Evolutionary conservation across 2,113 vertebrate genomes (phyloP).

Genomic region (Sander vitreus): DNA sequence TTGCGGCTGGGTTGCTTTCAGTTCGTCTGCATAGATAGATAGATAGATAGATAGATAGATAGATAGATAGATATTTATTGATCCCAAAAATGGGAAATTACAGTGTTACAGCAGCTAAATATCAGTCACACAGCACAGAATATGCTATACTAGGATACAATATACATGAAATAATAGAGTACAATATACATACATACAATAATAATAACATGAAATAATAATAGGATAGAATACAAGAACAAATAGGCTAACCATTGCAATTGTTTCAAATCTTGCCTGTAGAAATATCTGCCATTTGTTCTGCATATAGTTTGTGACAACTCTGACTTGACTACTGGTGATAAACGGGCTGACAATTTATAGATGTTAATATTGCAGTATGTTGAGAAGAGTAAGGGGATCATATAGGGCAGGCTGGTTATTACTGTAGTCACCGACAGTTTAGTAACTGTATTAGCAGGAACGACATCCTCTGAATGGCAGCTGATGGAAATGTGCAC

Average conservation of each 20-base stretch:
- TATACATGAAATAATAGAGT: too few relatives aligned
- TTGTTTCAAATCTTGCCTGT: neutral
- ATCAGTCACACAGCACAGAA: too few relatives aligned
- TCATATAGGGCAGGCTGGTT: neutral
- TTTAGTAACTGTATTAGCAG: neutral
- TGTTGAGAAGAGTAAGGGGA: constrained; percentile 13
- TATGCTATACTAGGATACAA: too few relatives aligned
- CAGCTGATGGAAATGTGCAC: constrained; percentile 11
- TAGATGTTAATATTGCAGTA: constrained; percentile 23
- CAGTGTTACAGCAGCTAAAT: too few relatives aligned
- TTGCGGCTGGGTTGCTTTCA: neutral
- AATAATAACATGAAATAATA: too few relatives aligned
- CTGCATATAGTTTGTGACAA: neutral
- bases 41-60: too few relatives aligned
- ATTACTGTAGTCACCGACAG: neutral
- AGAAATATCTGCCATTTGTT: too few relatives aligned
- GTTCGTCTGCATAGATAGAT: neutral
- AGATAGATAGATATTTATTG: too few relatives aligned
- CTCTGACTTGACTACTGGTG: neutral
- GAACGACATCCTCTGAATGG: constrained; percentile 10
- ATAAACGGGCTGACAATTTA: neutral
- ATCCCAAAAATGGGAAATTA: too few relatives aligned
- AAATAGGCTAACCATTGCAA: neutral
- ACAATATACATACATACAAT: too few relatives aligned
- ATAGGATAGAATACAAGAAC: too few relatives aligned